Conservation (phyloP, 2,888 invertebrate genomes). For the Noctua comes region DNA sequence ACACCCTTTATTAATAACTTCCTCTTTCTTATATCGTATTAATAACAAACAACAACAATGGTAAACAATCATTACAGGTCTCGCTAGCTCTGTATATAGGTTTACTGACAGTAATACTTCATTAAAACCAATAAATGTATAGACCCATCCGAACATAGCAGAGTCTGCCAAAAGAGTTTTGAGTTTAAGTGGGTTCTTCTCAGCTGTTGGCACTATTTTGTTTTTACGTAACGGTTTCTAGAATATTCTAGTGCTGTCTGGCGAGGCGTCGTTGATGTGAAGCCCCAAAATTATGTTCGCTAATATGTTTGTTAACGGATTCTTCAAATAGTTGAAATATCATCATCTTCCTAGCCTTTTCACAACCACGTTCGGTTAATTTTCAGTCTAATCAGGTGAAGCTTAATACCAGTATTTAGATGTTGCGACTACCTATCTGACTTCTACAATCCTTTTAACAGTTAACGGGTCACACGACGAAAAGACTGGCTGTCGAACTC, state of each 20-base stretch:
- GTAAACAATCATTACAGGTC: neutral
- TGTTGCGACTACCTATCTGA: neutral
- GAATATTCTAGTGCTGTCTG: neutral
- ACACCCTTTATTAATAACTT: too few species aligned
- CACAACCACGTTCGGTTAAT: neutral
- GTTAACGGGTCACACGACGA: too few species aligned
- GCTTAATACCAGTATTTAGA: neutral
- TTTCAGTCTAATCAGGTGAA: neutral
- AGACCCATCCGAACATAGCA: neutral
- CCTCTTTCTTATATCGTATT: too few species aligned
- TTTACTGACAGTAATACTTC: neutral
- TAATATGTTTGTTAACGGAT: neutral
- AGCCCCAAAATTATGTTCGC: neutral
- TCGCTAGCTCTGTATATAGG: neutral
- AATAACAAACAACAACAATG: neutral
- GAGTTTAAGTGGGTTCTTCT: neutral
- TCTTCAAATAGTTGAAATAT: neutral
- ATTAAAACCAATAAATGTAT: neutral
- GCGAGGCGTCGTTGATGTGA: neutral
- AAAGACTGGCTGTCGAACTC: too few species aligned
- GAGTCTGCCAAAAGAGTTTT: neutral
- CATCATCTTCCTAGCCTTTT: neutral
- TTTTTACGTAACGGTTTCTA: neutral
- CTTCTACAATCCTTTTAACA: too few species aligned
- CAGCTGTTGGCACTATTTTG: slow-evolving; percentile 10